These are phyloP conservation scores for Coenonympha glycerion DNA, from an alignment of 2,888 invertebrate species.

Conservation along the genomic window DNA sequence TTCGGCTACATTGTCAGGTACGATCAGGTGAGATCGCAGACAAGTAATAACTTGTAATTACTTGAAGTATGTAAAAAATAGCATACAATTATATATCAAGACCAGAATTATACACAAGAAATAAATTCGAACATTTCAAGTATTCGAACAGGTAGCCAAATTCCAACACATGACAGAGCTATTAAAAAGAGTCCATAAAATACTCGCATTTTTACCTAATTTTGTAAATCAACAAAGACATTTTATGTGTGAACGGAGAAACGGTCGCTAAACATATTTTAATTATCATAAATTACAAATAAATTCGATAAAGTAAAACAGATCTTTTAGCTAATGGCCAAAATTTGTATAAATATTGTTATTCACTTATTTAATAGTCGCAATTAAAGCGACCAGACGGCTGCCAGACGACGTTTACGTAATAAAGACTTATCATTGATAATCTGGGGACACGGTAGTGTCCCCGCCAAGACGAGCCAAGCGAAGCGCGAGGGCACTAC, in stretches of 20 bases:
- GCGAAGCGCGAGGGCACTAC: too few relatives aligned
- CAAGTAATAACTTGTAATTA: too few relatives aligned
- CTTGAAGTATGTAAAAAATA: too few relatives aligned
- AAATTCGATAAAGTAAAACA: conserved; percentile 10
- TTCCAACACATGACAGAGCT: neutral
- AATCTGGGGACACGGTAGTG: too few relatives aligned
- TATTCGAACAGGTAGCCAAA: too few relatives aligned
- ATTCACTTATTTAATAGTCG: conserved; percentile 13
- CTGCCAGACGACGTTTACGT: conserved; percentile 31
- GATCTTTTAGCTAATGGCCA: conserved; percentile 12
- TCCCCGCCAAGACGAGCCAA: too few relatives aligned
- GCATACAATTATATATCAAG: too few relatives aligned
- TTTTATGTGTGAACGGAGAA: conserved; percentile 11
- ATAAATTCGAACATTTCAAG: too few relatives aligned
- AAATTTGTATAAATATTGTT: conserved; percentile 5
- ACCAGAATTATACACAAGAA: too few relatives aligned
- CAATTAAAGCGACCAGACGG: conserved; percentile 38
- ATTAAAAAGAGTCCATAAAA: neutral
- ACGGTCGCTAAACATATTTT: conserved; percentile 12
- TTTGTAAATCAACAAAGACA: neutral
- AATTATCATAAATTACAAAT: conserved; percentile 17
- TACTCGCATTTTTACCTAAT: neutral
- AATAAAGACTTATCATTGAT: neutral
- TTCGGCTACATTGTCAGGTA: too few relatives aligned
- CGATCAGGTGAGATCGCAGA: too few relatives aligned